Evolutionary conservation across 2,797 vertebrate genomes (phyloP).

Genomic region (Malacoraja senta): DNA sequence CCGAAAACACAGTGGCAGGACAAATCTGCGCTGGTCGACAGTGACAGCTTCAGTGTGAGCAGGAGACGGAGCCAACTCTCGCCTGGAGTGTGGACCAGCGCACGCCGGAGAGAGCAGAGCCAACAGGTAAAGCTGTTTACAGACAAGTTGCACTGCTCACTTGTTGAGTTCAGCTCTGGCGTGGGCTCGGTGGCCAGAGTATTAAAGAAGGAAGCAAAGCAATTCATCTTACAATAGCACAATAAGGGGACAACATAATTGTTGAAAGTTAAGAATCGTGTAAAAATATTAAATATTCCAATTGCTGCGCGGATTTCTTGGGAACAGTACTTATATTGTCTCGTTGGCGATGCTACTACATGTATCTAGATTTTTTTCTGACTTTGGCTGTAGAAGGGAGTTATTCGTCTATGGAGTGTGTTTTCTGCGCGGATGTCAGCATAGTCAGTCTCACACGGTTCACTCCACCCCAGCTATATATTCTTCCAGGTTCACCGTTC

Average conservation of each 20-base stretch:
- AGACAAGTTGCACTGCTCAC: background rate
- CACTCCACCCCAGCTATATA: background rate
- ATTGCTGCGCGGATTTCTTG: background rate
- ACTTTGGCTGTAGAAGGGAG: background rate
- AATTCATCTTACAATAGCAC: background rate
- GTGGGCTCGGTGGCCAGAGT: background rate
- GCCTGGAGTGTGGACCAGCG: background rate
- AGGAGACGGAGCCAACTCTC: background rate
- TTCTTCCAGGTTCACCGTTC: background rate
- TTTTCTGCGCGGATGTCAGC: background rate
- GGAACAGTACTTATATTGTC: no score
- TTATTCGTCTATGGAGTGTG: background rate
- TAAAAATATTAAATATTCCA: background rate
- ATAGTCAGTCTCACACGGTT: background rate
- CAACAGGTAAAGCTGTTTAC: background rate
- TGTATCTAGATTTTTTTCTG: background rate
- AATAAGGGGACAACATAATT: no score
- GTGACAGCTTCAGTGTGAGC: background rate
- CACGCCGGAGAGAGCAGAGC: background rate
- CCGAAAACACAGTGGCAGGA: background rate
- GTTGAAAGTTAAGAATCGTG: background rate
- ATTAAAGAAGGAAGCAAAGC: background rate
- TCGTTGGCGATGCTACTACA: background rate
- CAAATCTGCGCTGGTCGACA: background rate
- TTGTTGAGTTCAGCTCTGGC: background rate